Conservation (phyloP, 2,797 vertebrate species). For the Nyctibius grandis region DNA sequence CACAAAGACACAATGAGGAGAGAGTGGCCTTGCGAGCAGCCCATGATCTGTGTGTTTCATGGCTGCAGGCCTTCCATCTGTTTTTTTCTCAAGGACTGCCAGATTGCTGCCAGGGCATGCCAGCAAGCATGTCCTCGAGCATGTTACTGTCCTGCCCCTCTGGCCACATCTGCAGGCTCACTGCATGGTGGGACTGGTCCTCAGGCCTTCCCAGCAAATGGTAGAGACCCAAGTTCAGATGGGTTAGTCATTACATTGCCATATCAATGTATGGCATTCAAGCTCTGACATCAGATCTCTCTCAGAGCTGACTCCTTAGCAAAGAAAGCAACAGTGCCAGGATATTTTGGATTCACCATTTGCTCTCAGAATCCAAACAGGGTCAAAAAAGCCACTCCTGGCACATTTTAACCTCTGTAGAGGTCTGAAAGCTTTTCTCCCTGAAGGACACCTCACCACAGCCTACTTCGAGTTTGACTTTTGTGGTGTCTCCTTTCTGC, state of each 20-base stretch:
- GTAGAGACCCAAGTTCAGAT: background rate
- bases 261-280: background rate
- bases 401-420: background rate
- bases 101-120: background rate
- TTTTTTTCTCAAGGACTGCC: background rate
- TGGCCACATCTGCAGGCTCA: background rate
- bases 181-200: no score
- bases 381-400: background rate
- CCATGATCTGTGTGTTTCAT: background rate
- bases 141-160: background rate
- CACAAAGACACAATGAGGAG: background rate
- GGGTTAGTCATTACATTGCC: accelerated
- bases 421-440: background rate
- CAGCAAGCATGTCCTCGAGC: background rate
- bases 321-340: background rate
- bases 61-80: background rate
- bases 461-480: background rate
- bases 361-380: background rate
- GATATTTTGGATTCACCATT: background rate
- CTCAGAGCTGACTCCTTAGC: background rate
- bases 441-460: background rate
- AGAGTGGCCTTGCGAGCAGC: accelerated
- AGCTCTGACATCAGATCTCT: background rate
- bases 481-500: background rate
- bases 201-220: background rate